A percentile compares a stretch with the other conserved stretches of the same genome.
Conservation (phyloP, 2,113 vertebrate genomes). For the Perognathus longimembris region DNA sequence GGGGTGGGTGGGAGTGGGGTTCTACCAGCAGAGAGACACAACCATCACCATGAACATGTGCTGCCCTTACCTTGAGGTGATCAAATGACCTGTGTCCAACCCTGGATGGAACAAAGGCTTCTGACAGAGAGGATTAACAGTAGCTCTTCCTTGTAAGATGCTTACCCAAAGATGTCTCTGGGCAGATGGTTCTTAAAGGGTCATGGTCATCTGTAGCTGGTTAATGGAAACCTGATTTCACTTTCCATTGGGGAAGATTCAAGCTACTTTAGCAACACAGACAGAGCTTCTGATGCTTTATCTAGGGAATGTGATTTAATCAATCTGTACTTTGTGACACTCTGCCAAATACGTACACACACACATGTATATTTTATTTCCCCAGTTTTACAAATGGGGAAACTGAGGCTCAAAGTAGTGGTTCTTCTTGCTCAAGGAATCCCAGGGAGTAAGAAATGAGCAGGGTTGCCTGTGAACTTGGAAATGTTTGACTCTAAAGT, state of each 20-base stretch:
- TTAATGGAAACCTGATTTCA: not conserved
- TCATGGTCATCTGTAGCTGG: no score
- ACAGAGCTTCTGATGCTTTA: not conserved
- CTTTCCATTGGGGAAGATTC: not conserved
- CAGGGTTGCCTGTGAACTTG: not conserved
- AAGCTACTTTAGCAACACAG: no score
- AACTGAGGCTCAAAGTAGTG: no score
- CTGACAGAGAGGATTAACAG: not conserved
- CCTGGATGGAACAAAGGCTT: not conserved
- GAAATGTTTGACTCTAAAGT: no score
- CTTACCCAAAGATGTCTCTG: no score
- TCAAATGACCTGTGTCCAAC: not conserved
- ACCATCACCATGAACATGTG: not conserved
- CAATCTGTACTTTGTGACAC: not conserved
- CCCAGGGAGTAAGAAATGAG: not conserved
- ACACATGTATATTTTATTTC: not conserved
- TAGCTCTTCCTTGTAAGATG: no score
- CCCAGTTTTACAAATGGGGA: not conserved
- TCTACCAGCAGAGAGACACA: not conserved
- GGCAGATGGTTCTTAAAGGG: accelerated
- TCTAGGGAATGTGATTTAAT: accelerated
- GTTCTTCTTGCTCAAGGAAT: not conserved
- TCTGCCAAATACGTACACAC: no score
- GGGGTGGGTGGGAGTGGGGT: no score
- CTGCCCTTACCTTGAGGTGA: not conserved